Conservation (phyloP, 2,113 vertebrate genomes). For the Mobula birostris region DNA sequence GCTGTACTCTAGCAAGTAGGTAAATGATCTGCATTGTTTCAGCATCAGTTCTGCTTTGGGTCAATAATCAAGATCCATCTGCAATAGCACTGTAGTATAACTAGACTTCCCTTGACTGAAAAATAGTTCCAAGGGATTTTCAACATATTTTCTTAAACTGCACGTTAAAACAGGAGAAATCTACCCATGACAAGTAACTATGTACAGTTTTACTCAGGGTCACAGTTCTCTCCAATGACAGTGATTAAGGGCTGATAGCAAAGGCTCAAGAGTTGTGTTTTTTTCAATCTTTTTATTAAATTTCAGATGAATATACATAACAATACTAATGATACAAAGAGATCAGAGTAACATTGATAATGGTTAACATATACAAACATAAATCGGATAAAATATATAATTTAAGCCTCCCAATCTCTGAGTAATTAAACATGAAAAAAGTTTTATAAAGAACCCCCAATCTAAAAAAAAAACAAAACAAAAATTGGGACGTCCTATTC, state of each 20-base stretch:
- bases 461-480: too few relatives aligned
- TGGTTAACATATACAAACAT: too few relatives aligned
- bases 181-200: not conserved
- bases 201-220: not conserved
- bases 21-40: not conserved
- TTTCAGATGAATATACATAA: too few relatives aligned
- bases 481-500: too few relatives aligned
- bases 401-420: too few relatives aligned
- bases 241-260: not conserved
- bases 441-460: too few relatives aligned
- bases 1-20: not conserved
- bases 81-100: not conserved
- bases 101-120: not conserved
- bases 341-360: too few relatives aligned
- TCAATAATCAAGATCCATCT: not conserved
- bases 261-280: too few relatives aligned
- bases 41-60: not conserved
- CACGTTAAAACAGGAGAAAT: not conserved
- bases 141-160: not conserved
- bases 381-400: too few relatives aligned
- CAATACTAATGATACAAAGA: too few relatives aligned
- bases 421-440: too few relatives aligned
- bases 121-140: not conserved
- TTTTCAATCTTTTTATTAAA: too few relatives aligned
- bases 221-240: not conserved